A percentile compares a stretch with the other conserved stretches of the same genome.
Evolutionary conservation across 2,113 vertebrate species (phyloP).

Genomic region (Butorides virescens): DNA sequence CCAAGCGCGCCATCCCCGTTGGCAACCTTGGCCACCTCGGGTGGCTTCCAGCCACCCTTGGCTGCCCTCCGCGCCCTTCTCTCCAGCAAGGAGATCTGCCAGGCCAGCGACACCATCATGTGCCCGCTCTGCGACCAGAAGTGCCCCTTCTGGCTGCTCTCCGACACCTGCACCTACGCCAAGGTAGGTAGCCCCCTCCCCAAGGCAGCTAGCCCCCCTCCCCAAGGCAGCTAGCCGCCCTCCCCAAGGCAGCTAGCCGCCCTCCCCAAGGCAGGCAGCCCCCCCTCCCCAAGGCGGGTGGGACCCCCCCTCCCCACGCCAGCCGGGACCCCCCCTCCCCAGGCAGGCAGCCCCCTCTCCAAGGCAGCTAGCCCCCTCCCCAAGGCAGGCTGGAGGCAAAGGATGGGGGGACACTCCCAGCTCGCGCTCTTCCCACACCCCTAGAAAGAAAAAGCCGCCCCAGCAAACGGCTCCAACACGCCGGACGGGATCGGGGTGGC

Average conservation of each 20-base stretch:
- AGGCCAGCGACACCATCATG: slow-evolving; percentile 78
- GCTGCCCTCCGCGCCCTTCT: not conserved
- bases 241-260: no score
- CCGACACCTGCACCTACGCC: slow-evolving; percentile 86
- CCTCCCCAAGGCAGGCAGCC: no score
- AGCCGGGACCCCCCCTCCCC: no score
- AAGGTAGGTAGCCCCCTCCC: slow-evolving; percentile 71
- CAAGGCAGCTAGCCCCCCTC: no score
- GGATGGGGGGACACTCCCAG: not conserved
- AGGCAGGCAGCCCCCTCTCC: no score
- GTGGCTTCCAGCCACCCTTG: not conserved
- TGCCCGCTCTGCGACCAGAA: slow-evolving; percentile 87
- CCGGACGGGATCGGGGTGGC: not conserved
- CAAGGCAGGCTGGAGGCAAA: not conserved
- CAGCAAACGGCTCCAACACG: not conserved
- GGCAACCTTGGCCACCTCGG: rapidly evolving
- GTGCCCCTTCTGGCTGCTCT: slow-evolving; percentile 80
- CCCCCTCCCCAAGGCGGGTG: no score
- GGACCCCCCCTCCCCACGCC: no score
- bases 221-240: no score
- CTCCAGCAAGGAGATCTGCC: slow-evolving; percentile 88
- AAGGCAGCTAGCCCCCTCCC: no score
- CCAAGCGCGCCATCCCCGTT: rapidly evolving
- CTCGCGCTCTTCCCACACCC: rapidly evolving
- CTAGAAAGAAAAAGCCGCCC: not conserved